Evolutionary conservation across 2,888 invertebrate genomes (phyloP), one percentile per base, ranked within the genome.

Genomic region (Leptopilina syphax): DNA sequence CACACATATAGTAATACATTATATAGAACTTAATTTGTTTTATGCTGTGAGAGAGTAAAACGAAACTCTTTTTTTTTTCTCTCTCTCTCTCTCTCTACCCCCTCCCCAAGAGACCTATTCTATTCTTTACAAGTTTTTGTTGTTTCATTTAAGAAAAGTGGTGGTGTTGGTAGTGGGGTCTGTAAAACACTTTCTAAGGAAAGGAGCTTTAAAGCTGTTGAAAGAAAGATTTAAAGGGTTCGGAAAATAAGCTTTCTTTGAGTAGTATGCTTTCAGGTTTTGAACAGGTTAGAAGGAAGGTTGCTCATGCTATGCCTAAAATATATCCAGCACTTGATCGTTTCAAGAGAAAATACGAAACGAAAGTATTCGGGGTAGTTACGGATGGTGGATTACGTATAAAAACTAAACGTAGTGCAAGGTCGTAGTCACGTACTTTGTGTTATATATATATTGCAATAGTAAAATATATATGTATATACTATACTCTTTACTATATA

Each of bases 391-490:
- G 57, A 34, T 57, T 50, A 57, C 68, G 77, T 34, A 68, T 77
- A 67, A 79, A 44, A 79, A 76, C 79, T 57, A 65, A 65, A 66
- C 65, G 76, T 60, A 60, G 73, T 73, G 81, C 83, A 81, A 81
- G 83, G 80, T 84, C 82, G 80, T 79, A 63, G 68, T 44, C 77
- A 67, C 77, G 67, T 78, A 57, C 7, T 10, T 57, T 73, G 80
- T 44, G 80, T 80, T 67, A 80, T 78, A 78, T 81, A 7, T 47
- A 5, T 10, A 47, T 9, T 9, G 47, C 7, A 47, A 1, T 1
- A 47, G 47, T 47, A 47, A 34, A 18, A 18, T 34, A 34, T 34
- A 34, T 34, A 34, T 34, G 4, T 3, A 34, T 34, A 34, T 0
- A 34, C 34, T 34, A 34, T 34, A 34, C 34, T 34, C 3, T 34